These are phyloP conservation scores for Xanthostigma xanthostigma DNA, from an alignment of 2,888 invertebrate species.

Conservation along the genomic window DNA sequence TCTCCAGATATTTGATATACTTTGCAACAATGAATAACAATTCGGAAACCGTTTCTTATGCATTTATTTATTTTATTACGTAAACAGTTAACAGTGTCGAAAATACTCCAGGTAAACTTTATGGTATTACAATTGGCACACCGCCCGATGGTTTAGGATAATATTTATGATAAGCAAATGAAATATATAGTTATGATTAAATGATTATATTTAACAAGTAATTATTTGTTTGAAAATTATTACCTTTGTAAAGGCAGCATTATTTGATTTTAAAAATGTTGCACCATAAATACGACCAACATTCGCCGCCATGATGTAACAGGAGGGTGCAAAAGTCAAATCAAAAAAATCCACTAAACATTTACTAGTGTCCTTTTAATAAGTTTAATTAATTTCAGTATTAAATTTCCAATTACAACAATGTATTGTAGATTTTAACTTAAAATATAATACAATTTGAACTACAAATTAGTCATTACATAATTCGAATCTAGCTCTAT, in stretches of 20 bases:
- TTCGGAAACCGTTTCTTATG: no score
- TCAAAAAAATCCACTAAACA: constrained; percentile 1
- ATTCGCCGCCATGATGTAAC: constrained; percentile 72
- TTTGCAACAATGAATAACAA: no score
- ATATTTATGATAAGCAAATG: no score
- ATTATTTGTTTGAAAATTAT: no score
- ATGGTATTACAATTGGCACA: no score
- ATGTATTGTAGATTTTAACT: constrained; percentile 3
- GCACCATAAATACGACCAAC: constrained; percentile 76
- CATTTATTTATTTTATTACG: no score
- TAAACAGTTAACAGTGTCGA: no score
- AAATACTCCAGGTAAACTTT: no score
- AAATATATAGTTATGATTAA: no score
- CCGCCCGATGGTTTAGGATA: no score
- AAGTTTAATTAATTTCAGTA: background rate
- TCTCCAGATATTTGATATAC: no score
- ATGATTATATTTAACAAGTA: no score
- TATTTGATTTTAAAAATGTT: constrained; percentile 63
- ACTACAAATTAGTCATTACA: constrained; percentile 1
- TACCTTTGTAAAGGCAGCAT: constrained; percentile 31
- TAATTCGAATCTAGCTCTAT: background rate
- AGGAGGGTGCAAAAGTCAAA: constrained; percentile 19
- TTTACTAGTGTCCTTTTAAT: background rate
- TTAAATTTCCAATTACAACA: background rate
- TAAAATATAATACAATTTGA: constrained; percentile 2